phyloP scores from a whole-genome alignment of 2,113 vertebrate species.

The Tenrec ecaudatus region DNA sequence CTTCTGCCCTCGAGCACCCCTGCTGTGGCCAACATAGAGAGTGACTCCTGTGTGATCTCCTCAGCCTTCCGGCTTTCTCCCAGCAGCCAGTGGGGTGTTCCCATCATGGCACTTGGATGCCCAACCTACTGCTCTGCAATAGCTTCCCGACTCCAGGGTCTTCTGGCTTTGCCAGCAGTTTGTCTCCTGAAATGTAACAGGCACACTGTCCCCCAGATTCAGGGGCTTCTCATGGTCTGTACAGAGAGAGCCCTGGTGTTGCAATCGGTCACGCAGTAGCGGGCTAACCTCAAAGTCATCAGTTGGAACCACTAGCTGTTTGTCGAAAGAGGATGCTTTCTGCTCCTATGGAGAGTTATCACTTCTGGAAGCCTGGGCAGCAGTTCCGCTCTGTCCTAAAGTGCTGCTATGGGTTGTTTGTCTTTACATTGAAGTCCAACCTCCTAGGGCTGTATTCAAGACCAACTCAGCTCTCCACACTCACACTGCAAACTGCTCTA shows the following conservation, averaged over 20 bases:
- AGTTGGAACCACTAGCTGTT: too few relatives aligned
- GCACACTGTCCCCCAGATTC: not conserved
- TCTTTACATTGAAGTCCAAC: not conserved
- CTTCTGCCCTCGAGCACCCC: not conserved
- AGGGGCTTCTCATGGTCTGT: not conserved
- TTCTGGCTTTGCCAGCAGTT: slow-evolving; percentile 15
- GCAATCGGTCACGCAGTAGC: too few relatives aligned
- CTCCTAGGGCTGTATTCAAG: not conserved
- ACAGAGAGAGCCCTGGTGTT: too few relatives aligned
- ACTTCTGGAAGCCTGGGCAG: too few relatives aligned
- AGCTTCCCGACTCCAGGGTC: not conserved
- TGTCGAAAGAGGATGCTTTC: too few relatives aligned
- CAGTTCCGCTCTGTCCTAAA: too few relatives aligned
- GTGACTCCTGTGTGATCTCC: not conserved
- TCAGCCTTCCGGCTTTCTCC: not conserved
- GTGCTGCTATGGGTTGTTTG: too few relatives aligned
- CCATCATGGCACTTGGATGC: not conserved
- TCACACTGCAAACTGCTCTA: not conserved
- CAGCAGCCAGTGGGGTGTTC: not conserved
- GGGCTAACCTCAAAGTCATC: too few relatives aligned
- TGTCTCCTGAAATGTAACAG: not conserved
- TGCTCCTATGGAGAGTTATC: too few relatives aligned
- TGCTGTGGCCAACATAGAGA: not conserved
- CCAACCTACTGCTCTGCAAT: not conserved
- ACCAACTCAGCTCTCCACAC: not conserved